phyloP scores from a whole-genome alignment of 2,113 vertebrate genomes.

The Ctenodactylus gundi region DNA sequence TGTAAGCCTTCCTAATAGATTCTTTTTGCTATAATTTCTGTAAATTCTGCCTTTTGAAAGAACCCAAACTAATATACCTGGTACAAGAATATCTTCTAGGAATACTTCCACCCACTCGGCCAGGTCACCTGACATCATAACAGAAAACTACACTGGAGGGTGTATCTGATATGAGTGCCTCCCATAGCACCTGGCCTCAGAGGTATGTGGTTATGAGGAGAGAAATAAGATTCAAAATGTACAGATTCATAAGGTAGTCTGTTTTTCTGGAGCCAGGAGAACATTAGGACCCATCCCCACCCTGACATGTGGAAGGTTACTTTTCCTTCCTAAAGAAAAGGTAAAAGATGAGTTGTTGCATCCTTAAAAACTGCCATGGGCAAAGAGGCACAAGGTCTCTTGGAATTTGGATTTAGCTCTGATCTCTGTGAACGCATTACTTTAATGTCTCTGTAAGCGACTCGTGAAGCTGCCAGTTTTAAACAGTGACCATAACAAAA shows the following conservation, averaged over 20 bases:
- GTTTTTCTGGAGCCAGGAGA: background rate
- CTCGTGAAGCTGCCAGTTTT: background rate
- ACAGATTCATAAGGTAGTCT: background rate
- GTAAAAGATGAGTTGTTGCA: background rate
- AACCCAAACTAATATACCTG: too few species aligned
- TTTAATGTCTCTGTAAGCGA: background rate
- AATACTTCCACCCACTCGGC: background rate
- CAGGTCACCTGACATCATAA: background rate
- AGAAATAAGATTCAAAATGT: background rate
- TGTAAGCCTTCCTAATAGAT: too few species aligned
- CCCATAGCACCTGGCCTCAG: background rate
- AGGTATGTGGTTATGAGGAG: background rate
- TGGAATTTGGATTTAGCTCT: background rate
- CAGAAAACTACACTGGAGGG: background rate
- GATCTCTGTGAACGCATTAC: background rate
- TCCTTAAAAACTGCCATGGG: background rate
- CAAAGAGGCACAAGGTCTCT: background rate
- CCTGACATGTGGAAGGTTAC: background rate
- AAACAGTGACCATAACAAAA: background rate
- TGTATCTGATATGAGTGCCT: background rate
- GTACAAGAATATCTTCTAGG: background rate
- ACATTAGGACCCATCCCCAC: background rate
- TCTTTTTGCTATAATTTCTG: too few species aligned
- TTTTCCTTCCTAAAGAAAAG: background rate
- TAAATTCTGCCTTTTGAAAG: too few species aligned